Conservation (phyloP, 2,888 invertebrate genomes). For the Mimas tiliae region DNA sequence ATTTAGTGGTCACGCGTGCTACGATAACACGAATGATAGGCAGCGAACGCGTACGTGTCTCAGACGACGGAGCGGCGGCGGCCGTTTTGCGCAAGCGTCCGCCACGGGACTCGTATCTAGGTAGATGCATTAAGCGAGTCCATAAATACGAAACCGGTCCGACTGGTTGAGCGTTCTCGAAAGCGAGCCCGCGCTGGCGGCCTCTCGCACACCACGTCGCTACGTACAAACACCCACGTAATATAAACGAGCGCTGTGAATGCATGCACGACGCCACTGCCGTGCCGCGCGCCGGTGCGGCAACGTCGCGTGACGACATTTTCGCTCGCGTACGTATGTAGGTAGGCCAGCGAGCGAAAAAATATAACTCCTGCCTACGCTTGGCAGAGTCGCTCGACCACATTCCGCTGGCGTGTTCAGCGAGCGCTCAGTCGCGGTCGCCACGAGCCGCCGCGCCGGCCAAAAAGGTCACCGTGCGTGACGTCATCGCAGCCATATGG, state of each 20-base stretch:
- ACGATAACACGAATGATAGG: slow-evolving; percentile 61
- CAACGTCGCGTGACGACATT: slow-evolving; percentile 86
- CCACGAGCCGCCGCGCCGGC: slow-evolving; percentile 69
- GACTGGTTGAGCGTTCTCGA: slow-evolving; percentile 83
- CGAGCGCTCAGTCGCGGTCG: slow-evolving; percentile 61
- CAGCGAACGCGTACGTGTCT: slow-evolving; percentile 60
- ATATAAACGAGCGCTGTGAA: slow-evolving; percentile 72
- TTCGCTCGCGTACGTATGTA: slow-evolving; percentile 83
- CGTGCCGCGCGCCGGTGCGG: slow-evolving; percentile 63
- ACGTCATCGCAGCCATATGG: slow-evolving; percentile 79
- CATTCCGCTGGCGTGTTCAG: slow-evolving; percentile 81
- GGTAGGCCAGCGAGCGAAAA: slow-evolving; percentile 79
- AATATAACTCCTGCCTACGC: slow-evolving; percentile 82
- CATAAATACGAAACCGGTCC: slow-evolving; percentile 83
- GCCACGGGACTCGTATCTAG: slow-evolving; percentile 76
- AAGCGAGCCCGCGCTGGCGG: slow-evolving; percentile 80
- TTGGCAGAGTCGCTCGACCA: slow-evolving; percentile 81
- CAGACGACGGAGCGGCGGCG: slow-evolving; percentile 46
- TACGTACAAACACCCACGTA: slow-evolving; percentile 78
- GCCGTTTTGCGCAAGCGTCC: slow-evolving; percentile 77
- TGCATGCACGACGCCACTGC: slow-evolving; percentile 67
- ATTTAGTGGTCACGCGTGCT: slow-evolving; percentile 53
- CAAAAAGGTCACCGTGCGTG: slow-evolving; percentile 81
- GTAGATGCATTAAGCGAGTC: slow-evolving; percentile 81
- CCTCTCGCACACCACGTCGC: slow-evolving; percentile 73